Conservation (phyloP, 2,113 vertebrate genomes). For the Cardinalis cardinalis region DNA sequence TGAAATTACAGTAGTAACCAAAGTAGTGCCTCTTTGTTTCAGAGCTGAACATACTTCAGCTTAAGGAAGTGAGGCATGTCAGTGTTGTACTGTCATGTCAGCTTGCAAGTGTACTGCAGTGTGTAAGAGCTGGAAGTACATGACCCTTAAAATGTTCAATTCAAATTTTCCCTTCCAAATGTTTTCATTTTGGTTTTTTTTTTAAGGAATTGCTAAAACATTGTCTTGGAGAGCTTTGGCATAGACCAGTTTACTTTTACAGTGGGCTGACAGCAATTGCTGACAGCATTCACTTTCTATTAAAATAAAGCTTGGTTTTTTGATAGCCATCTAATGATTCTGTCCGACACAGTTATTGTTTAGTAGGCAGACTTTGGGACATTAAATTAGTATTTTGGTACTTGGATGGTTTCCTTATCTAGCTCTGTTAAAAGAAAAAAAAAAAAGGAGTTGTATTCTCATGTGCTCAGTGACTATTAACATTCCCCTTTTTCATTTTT, state of each 20-base stretch:
- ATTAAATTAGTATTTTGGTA: neutral
- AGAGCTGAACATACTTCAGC: neutral
- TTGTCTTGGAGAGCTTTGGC: neutral
- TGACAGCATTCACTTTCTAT: neutral
- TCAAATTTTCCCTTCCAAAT: neutral
- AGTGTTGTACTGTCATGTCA: neutral
- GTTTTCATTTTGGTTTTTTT: neutral
- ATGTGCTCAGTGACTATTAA: neutral
- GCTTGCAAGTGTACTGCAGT: neutral
- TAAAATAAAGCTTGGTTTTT: neutral
- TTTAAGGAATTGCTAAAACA: neutral
- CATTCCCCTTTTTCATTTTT: neutral
- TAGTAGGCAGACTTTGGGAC: neutral
- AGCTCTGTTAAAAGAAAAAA: neutral
- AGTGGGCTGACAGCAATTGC: neutral
- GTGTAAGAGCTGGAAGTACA: neutral
- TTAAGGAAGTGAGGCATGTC: neutral
- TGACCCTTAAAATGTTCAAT: neutral
- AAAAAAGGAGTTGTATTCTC: fast-evolving
- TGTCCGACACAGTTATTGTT: neutral
- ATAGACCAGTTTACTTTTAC: neutral
- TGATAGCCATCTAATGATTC: neutral
- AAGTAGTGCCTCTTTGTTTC: neutral
- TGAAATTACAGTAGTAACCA: neutral
- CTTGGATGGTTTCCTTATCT: neutral